Evolutionary conservation across 1,140 invertebrate species (phyloP).

Genomic region (Planococcus citri): DNA sequence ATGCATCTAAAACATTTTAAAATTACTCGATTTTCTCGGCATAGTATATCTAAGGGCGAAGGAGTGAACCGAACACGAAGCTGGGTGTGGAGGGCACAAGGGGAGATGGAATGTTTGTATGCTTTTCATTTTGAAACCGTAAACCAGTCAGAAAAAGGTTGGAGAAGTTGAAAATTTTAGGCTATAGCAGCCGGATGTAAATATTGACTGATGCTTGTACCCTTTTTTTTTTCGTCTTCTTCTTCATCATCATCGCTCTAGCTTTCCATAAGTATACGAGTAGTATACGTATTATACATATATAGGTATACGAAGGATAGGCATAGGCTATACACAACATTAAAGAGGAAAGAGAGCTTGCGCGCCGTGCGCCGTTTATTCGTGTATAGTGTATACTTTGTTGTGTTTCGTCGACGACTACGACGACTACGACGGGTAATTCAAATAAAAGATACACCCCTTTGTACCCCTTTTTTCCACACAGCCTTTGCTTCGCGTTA

Average conservation of each 20-base stretch:
- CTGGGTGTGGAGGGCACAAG: too few relatives aligned
- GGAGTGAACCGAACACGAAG: too few relatives aligned
- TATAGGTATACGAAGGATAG: neutral
- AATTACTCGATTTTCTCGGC: neutral
- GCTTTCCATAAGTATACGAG: too few relatives aligned
- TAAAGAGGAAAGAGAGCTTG: constrained; percentile 5
- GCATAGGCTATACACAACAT: neutral
- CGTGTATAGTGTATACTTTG: constrained; percentile 16
- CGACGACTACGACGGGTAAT: too few relatives aligned
- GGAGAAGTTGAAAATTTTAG: neutral
- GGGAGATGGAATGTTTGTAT: neutral
- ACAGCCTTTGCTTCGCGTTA: neutral
- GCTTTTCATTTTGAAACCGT: constrained; percentile 14
- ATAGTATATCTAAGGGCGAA: too few relatives aligned
- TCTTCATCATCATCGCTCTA: too few relatives aligned
- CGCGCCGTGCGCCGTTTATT: neutral
- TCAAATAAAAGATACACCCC: constrained; percentile 15
- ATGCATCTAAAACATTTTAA: neutral
- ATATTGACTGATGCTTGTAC: constrained; percentile 20
- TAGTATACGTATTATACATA: too few relatives aligned
- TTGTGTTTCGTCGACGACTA: neutral
- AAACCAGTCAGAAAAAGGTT: neutral
- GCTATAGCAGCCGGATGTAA: constrained; percentile 14
- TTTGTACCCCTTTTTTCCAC: neutral
- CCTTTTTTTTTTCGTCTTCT: constrained; percentile 9